These are phyloP conservation scores for Argentina silus DNA, from an alignment of 2,797 vertebrate species.

Conservation along the genomic window DNA sequence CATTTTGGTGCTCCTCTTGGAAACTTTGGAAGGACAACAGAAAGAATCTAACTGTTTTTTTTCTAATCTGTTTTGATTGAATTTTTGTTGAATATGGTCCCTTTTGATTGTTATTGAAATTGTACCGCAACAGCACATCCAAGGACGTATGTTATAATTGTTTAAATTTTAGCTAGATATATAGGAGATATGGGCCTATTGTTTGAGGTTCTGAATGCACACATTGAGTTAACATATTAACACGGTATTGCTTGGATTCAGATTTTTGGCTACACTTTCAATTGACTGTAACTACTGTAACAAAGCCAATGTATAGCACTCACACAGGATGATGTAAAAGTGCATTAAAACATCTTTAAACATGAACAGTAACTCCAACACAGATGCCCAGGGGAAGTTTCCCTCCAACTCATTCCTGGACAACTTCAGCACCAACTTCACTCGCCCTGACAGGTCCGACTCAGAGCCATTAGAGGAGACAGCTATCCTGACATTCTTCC, in stretches of 20 bases:
- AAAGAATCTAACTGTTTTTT: conserved; percentile 20
- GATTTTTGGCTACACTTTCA: not conserved
- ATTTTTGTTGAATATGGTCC: not conserved
- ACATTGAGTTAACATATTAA: conserved; percentile 1
- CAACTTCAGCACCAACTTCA: conserved; percentile 72
- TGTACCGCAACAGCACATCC: not conserved
- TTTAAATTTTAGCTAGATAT: conserved; percentile 43
- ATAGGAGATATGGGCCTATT: conserved; percentile 17
- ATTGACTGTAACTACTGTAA: not conserved
- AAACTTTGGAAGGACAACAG: conserved; percentile 47
- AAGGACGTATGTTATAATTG: too few relatives aligned
- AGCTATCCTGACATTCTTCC: conserved; percentile 78
- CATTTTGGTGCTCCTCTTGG: conserved; percentile 32
- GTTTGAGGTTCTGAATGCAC: not conserved
- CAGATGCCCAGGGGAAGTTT: conserved; percentile 40
- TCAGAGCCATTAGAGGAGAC: conserved; percentile 62
- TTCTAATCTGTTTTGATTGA: not conserved
- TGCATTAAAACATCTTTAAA: conserved; percentile 8
- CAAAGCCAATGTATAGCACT: conserved; percentile 8
- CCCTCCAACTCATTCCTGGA: conserved; percentile 53
- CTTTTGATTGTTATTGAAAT: not conserved
- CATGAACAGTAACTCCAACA: conserved; percentile 51
- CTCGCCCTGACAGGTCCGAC: conserved; percentile 58
- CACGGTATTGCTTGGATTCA: conserved; percentile 11
- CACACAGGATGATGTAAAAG: conserved; percentile 1